Base-by-base conservation (phyloP, 2,888 invertebrate genomes). In the Dromius quadrimaculatus region DNA sequence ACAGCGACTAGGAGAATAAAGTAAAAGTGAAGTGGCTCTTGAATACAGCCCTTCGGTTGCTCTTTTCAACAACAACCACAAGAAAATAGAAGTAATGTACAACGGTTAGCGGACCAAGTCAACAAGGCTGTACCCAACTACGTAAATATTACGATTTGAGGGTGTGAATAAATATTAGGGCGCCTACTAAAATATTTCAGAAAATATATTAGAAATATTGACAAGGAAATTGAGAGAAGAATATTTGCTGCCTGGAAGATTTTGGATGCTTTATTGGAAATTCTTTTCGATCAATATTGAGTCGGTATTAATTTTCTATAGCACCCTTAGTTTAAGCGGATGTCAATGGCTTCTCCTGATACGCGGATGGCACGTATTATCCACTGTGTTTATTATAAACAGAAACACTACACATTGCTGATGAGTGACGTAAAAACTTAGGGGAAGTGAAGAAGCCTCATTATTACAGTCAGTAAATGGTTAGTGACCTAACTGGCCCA, bases 361-460 rank as follows among this genome's bases (percentile, higher is more conserved):
- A n/a, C 11, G 11, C 36, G 36, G 36, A 36, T 36, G 36, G 36
- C 36, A 1, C 36, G 36, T 11, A 36, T 36, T 36, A 36, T 36
- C 36, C 36, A 36, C 11, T 36, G 36, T 36, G 28, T 28, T 36
- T 36, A 11, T 36, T 36, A n/a, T 11, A 36, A 47, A 47, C 47
- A 47, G 47, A 47, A 47, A 47, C 47, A 47, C 23, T 47, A 47
- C n/a, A 20, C 47, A 45, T n/a, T 45, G 45, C 45, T 45, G 45
- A 45, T 45, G 45, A 45, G 19, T 19, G 47, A 11, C n/a, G 28
- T 47, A 8, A 28, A 23, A n/a, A n/a, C n/a, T n/a, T n/a, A n/a
- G 23, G 47, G 47, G 47, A n/a, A 22, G 22, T n/a, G 20, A 36
- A 23, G 47, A 47, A 47, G 47, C 47, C 47, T 9, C 20, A 47